Evolutionary conservation across 2,888 invertebrate genomes (phyloP).

Genomic region (Achlya flavicornis): DNA sequence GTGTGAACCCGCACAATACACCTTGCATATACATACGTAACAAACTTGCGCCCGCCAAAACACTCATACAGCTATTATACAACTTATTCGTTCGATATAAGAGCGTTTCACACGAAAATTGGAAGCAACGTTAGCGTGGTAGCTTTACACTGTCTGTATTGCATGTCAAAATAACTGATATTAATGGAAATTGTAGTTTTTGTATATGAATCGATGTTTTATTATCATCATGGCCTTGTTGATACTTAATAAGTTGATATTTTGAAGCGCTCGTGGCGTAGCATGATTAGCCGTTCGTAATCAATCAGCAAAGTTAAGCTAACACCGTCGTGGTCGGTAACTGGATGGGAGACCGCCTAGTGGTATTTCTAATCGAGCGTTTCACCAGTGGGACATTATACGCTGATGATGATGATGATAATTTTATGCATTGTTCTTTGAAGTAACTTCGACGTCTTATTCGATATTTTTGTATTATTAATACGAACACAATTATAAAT

Average conservation of each 20-base stretch:
- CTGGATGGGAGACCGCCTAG: too few species aligned
- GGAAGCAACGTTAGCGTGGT: constrained; percentile 31
- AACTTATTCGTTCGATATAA: constrained; percentile 44
- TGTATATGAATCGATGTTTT: constrained; percentile 62
- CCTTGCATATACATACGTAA: constrained; percentile 72
- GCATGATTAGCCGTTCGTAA: too few species aligned
- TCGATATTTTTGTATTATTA: too few species aligned
- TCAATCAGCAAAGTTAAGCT: too few species aligned
- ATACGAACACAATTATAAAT: too few species aligned
- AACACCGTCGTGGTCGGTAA: too few species aligned
- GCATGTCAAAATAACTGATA: constrained; percentile 65
- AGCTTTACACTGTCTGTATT: constrained; percentile 46
- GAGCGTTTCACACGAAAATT: constrained; percentile 24
- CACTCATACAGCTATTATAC: constrained; percentile 52
- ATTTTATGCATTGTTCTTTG: neutral
- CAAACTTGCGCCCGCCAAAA: constrained; percentile 53
- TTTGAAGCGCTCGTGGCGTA: too few species aligned
- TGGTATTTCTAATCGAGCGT: too few species aligned
- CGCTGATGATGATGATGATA: too few species aligned
- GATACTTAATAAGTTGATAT: constrained; percentile 21
- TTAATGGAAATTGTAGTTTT: constrained; percentile 66
- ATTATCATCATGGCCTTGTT: constrained; percentile 49
- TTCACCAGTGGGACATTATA: too few species aligned
- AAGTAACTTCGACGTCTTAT: too few species aligned
- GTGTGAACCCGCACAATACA: constrained; percentile 79